Conservation (phyloP, 1,140 invertebrate genomes). For the Sipha flava region DNA sequence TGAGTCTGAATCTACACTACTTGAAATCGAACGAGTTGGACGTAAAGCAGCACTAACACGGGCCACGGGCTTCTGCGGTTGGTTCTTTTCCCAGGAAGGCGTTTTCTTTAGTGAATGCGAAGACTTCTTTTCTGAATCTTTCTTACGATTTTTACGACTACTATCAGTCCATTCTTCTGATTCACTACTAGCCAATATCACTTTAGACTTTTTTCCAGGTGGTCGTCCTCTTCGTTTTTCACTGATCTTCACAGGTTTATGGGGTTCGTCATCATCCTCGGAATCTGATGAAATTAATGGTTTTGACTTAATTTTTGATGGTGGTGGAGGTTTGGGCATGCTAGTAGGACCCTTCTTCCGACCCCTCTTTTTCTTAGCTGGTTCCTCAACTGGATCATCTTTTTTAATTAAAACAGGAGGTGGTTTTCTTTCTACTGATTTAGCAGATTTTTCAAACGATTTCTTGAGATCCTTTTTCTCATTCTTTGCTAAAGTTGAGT, state of each 20-base stretch:
- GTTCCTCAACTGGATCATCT: neutral
- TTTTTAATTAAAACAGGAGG: neutral
- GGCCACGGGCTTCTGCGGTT: constrained; percentile 36
- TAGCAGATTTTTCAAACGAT: neutral
- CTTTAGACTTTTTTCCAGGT: constrained; percentile 18
- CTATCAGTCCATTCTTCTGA: constrained; percentile 34
- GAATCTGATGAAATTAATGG: constrained; percentile 35
- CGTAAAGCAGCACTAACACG: constrained; percentile 34
- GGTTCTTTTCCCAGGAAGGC: constrained; percentile 9
- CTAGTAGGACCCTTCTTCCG: constrained; percentile 32
- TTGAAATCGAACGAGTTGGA: constrained; percentile 34
- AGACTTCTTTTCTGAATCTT: constrained; percentile 2
- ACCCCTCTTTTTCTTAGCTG: constrained; percentile 29
- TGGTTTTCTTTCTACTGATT: neutral
- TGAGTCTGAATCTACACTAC: constrained; percentile 34
- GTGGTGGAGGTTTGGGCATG: constrained; percentile 3
- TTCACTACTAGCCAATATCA: constrained; percentile 35
- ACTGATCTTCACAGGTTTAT: constrained; percentile 10
- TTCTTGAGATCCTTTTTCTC: constrained; percentile 24
- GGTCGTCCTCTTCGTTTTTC: constrained; percentile 33
- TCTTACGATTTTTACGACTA: neutral
- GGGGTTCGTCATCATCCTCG: constrained; percentile 36
- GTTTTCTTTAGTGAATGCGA: constrained; percentile 18
- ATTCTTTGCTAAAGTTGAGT: neutral
- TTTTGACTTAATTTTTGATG: constrained; percentile 20